phyloP scores from a whole-genome alignment of 2,797 vertebrate genomes.

The Pygocentrus nattereri region DNA sequence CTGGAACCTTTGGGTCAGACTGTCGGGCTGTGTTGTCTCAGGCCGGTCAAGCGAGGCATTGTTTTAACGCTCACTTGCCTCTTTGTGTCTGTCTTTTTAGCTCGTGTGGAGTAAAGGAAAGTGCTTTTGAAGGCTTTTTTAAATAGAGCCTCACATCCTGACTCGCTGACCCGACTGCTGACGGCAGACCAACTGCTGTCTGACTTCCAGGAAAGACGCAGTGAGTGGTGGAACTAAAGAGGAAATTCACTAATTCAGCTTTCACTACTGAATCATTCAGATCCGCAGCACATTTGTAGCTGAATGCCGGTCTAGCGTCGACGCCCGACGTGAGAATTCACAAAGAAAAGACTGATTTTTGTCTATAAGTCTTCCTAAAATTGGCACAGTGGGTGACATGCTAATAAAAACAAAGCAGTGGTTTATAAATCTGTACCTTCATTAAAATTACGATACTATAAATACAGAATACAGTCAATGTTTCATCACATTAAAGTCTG shows the following conservation, averaged over 20 bases:
- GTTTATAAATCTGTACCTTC: too few species aligned
- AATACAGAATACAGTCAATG: too few species aligned
- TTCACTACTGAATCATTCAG: background rate
- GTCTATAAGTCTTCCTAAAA: too few species aligned
- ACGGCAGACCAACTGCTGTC: background rate
- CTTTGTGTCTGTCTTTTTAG: constrained; percentile 33
- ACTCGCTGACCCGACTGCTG: background rate
- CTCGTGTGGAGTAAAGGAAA: constrained; percentile 29
- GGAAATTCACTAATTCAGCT: background rate
- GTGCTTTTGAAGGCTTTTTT: constrained; percentile 32
- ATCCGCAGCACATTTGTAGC: too few species aligned
- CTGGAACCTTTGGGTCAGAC: background rate
- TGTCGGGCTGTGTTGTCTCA: background rate
- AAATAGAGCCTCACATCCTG: constrained; percentile 25
- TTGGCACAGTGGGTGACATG: too few species aligned
- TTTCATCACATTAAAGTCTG: too few species aligned
- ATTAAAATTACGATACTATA: too few species aligned
- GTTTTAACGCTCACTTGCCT: constrained; percentile 41
- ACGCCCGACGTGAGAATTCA: too few species aligned
- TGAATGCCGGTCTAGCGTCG: too few species aligned
- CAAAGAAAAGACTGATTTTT: too few species aligned
- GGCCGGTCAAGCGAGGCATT: constrained; percentile 12
- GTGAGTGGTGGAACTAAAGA: background rate
- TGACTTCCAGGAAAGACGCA: background rate
- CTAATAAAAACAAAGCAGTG: too few species aligned